Percentiles rank a stretch among this genome's conserved stretches.
These are phyloP conservation scores for Ramazzottius varieornatus DNA, from an alignment of 2,888 invertebrate species.

Conservation along the genomic window DNA sequence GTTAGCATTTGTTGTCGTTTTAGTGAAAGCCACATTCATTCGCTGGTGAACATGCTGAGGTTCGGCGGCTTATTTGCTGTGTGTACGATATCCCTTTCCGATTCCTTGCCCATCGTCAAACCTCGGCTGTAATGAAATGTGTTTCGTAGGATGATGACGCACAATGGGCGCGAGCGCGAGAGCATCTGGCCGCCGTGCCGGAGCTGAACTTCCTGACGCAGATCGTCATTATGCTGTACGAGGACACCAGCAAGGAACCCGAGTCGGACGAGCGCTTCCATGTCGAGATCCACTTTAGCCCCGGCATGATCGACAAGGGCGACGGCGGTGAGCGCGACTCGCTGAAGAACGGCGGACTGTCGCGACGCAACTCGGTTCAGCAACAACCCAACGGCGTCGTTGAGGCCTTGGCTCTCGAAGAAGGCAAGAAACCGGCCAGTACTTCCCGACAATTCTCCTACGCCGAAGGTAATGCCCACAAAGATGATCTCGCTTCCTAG, in stretches of 20 bases:
- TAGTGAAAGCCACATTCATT: slow-evolving; percentile 91
- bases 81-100: slow-evolving; percentile 17
- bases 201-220: slow-evolving; percentile 98
- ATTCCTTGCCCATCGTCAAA: no score
- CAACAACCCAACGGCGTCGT: no score
- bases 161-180: slow-evolving; percentile 95
- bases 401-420: no score
- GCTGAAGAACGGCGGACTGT: no score
- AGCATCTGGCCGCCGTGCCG: slow-evolving; percentile 84
- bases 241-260: slow-evolving; percentile 85
- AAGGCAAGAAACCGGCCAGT: no score
- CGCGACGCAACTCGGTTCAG: no score
- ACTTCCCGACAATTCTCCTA: no score
- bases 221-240: slow-evolving; percentile 91
- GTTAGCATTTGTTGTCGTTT: background rate
- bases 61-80: slow-evolving; percentile 70
- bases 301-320: slow-evolving; percentile 31
- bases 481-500: no score
- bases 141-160: slow-evolving; percentile 63
- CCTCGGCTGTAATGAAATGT: no score
- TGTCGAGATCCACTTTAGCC: slow-evolving; percentile 93
- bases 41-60: slow-evolving; percentile 70
- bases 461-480: no score
- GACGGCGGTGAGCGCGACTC: background rate
- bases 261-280: slow-evolving; percentile 56